Evolutionary conservation across 2,113 vertebrate genomes (phyloP).

Genomic region (Nycticebus coucang): DNA sequence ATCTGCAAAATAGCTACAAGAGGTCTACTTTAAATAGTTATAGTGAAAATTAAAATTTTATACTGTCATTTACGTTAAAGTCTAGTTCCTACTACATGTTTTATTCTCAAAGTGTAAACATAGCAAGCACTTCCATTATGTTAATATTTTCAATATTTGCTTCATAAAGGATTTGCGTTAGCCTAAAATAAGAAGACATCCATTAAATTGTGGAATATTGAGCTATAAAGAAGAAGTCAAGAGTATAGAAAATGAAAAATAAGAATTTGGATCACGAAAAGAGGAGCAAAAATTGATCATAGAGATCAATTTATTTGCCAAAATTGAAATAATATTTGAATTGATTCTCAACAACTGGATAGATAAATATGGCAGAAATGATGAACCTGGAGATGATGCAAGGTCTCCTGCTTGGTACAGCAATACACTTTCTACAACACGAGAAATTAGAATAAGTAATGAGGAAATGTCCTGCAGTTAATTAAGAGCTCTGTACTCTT

Average conservation of each 20-base stretch:
- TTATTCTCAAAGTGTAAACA: not conserved
- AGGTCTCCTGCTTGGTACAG: not conserved
- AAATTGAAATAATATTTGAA: not conserved
- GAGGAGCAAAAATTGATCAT: not conserved
- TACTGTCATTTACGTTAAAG: not conserved
- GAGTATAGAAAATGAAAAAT: not conserved
- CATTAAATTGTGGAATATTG: not conserved
- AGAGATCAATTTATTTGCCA: not conserved
- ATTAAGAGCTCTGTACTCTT: not conserved
- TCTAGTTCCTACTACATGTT: not conserved
- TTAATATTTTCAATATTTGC: constrained; percentile 8
- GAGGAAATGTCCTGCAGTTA: not conserved
- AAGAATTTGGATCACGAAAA: not conserved
- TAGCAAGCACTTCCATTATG: not conserved
- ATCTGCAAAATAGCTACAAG: not conserved
- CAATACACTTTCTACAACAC: not conserved
- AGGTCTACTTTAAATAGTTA: not conserved
- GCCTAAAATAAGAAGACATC: not conserved
- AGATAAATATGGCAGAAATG: not conserved
- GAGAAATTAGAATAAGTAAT: not conserved
- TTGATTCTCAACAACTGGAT: not conserved
- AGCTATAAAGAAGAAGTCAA: constrained; percentile 13
- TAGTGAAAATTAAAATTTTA: not conserved
- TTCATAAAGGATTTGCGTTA: not conserved
- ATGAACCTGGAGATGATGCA: not conserved